Percentiles rank a stretch among this genome's conserved stretches.
Conservation (phyloP, 2,113 vertebrate species). For the Neolamprologus sp. region DNA sequence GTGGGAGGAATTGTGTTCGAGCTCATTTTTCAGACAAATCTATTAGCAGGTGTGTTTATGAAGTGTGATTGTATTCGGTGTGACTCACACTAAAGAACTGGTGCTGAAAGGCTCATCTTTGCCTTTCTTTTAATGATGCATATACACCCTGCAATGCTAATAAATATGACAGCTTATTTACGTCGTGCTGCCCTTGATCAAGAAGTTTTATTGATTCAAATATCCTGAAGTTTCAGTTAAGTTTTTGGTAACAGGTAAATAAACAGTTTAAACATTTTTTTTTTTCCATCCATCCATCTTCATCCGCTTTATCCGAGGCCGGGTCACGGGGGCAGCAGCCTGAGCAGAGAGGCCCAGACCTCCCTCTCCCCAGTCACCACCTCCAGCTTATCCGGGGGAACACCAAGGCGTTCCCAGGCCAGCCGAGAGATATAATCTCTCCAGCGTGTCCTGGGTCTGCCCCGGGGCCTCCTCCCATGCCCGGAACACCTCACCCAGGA, state of each 20-base stretch:
- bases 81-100: conserved; percentile 2
- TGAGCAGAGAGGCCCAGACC: no score
- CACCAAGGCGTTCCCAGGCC: no score
- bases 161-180: neutral
- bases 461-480: no score
- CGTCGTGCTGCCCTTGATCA: neutral
- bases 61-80: neutral
- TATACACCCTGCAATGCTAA: neutral
- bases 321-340: no score
- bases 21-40: neutral
- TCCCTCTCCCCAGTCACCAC: no score
- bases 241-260: neutral
- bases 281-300: neutral
- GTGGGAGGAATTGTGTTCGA: neutral
- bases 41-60: neutral
- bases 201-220: neutral
- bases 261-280: neutral
- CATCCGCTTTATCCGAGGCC: rapidly evolving
- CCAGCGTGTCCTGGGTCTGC: no score
- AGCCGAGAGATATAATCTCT: no score
- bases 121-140: neutral
- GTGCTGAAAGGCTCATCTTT: conserved; percentile 1
- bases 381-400: no score
- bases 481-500: no score
- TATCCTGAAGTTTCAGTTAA: neutral